Evolutionary conservation across 1,140 invertebrate species (phyloP).

Genomic region (Manduca sexta): DNA sequence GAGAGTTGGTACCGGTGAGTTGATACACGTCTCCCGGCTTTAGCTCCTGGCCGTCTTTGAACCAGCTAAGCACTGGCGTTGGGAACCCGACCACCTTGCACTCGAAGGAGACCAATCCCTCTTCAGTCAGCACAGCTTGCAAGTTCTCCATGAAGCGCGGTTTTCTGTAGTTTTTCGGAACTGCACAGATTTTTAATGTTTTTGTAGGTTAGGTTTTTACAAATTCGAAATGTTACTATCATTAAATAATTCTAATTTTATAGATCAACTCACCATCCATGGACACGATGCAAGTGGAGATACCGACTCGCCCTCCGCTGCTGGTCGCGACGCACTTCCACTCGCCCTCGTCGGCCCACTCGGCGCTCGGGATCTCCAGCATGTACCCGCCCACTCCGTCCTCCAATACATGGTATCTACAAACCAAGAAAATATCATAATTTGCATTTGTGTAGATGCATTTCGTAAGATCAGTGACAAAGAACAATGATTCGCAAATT

Average conservation of each 20-base stretch:
- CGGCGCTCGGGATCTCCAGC: constrained; percentile 81
- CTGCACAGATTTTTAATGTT: too few relatives aligned
- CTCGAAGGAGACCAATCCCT: constrained; percentile 93
- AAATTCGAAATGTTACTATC: too few relatives aligned
- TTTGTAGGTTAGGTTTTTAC: too few relatives aligned
- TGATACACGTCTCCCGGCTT: constrained; percentile 95
- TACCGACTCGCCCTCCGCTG: constrained; percentile 80
- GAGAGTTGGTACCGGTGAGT: constrained; percentile 89
- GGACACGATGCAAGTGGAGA: constrained; percentile 80
- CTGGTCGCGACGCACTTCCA: constrained; percentile 91
- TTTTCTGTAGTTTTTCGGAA: constrained; percentile 91
- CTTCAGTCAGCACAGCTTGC: constrained; percentile 90
- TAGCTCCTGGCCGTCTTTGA: constrained; percentile 92
- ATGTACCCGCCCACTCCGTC: constrained; percentile 87
- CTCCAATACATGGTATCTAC: constrained; percentile 80
- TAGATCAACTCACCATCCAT: constrained; percentile 85
- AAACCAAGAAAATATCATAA: constrained; percentile 1
- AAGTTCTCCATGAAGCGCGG: constrained; percentile 92
- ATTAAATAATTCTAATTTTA: too few relatives aligned
- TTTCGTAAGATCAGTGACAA: too few relatives aligned
- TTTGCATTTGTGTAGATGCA: too few relatives aligned
- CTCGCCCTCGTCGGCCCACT: constrained; percentile 87
- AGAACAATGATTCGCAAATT: too few relatives aligned
- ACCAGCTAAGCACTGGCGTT: constrained; percentile 89
- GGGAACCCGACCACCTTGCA: constrained; percentile 94